These are phyloP conservation scores for Scomber japonicus DNA, from an alignment of 2,113 vertebrate genomes.

Conservation along the genomic window DNA sequence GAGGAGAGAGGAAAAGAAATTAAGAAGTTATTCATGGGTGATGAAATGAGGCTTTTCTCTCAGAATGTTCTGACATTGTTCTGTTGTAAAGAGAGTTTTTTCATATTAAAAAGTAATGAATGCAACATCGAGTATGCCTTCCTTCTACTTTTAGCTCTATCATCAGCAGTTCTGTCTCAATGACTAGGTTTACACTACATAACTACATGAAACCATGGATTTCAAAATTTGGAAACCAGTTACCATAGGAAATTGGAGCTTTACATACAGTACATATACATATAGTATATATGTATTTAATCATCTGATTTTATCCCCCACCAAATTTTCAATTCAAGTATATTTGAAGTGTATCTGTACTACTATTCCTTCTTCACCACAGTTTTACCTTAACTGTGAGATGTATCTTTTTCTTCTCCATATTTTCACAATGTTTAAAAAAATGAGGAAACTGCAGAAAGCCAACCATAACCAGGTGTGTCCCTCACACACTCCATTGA, in stretches of 20 bases:
- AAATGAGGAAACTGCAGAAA: neutral
- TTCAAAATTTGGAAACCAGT: neutral
- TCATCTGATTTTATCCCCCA: neutral
- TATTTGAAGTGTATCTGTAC: neutral
- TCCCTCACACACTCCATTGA: neutral
- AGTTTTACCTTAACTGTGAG: too few species aligned
- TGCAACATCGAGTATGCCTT: slow-evolving; percentile 37
- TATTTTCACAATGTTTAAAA: neutral
- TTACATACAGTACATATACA: neutral
- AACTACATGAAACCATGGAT: slow-evolving; percentile 2
- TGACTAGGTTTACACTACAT: neutral
- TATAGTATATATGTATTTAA: too few species aligned
- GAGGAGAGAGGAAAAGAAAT: slow-evolving; percentile 11
- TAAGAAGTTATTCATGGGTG: slow-evolving; percentile 10
- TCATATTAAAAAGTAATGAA: slow-evolving; percentile 46
- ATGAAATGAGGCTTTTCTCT: slow-evolving; percentile 23
- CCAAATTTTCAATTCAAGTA: neutral
- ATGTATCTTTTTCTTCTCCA: neutral
- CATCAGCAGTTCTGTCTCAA: slow-evolving; percentile 36
- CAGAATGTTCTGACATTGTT: slow-evolving; percentile 25
- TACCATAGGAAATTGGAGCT: neutral
- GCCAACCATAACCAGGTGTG: too few species aligned
- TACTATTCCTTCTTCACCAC: too few species aligned
- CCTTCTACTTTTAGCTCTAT: slow-evolving; percentile 43
- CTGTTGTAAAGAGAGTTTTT: slow-evolving; percentile 27